Evolutionary conservation across 2,888 invertebrate species (phyloP).

Genomic region (Monopis laevigella): DNA sequence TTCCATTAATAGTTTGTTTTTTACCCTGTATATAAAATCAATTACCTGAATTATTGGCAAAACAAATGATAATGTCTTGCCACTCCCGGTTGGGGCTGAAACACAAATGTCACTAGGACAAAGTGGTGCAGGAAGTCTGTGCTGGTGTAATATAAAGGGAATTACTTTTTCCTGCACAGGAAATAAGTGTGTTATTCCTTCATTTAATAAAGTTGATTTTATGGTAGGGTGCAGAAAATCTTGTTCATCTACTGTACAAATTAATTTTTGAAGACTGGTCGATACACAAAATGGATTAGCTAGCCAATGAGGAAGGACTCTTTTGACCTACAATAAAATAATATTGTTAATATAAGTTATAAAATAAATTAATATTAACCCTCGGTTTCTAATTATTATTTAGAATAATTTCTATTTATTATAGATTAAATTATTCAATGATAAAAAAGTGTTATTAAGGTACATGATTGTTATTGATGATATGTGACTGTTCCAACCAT

Average conservation of each 20-base stretch:
- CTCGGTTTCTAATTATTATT: no score
- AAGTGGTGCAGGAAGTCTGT: slow-evolving; percentile 65
- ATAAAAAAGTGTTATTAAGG: no score
- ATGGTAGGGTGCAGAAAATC: slow-evolving; percentile 71
- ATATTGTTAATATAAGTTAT: slow-evolving; percentile 12
- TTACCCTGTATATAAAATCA: no score
- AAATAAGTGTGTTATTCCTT: slow-evolving; percentile 81
- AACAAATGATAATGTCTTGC: slow-evolving; percentile 95
- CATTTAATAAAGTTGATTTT: slow-evolving; percentile 69
- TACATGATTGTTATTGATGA: no score
- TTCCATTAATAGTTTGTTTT: no score
- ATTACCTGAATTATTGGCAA: slow-evolving; percentile 85
- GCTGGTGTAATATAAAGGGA: slow-evolving; percentile 76
- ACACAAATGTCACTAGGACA: slow-evolving; percentile 93
- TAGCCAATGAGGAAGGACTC: slow-evolving; percentile 89
- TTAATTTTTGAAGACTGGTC: slow-evolving; percentile 71
- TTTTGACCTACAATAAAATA: slow-evolving; percentile 68
- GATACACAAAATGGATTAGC: slow-evolving; percentile 81
- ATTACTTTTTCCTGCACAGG: slow-evolving; percentile 86
- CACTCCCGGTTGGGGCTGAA: slow-evolving; percentile 97
- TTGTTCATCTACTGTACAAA: slow-evolving; percentile 63
- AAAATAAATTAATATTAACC: slow-evolving; percentile 6
- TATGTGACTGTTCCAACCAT: no score
- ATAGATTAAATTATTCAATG: no score
- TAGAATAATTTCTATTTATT: no score